Evolutionary conservation across 2,113 vertebrate species (phyloP), one percentile per base, ranked within the genome.

Genomic region (Larimichthys crocea): DNA sequence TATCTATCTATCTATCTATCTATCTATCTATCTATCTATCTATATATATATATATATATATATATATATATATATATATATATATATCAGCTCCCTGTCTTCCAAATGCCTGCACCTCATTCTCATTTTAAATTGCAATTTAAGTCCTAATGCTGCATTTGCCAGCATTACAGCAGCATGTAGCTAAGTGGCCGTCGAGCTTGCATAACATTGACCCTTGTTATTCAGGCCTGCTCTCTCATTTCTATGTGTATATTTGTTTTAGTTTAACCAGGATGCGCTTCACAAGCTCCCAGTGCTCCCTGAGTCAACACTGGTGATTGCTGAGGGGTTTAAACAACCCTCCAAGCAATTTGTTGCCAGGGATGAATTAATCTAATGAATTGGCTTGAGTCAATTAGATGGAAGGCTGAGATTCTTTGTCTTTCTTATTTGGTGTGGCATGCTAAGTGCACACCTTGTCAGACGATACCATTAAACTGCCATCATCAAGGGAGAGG

Each of bases 291-390:
- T 82, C 68, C 75, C 19, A 31, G n/a, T 29, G 83, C 84, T 91
- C 56, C 71, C 74, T 65, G 56, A 84, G 84, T 89, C 91, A 91
- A 91, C 89, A 89, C 26, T 64, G 83, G 80, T 86, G 90, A 94
- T 94, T 94, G 93, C 79, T 91, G 74, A 89, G 93, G 91, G 92
- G 89, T 87, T 92, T 90, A 83, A 91, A 83, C 80, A 91, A 91
- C 65, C 71, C 93, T 92, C 87, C 76, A 82, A 94, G 91, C 93
- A 92, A 93, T 93, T 89, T 91, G 84, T 90, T 90, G 76, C 79
- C 84, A 35, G 79, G 72, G 82, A 88, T 75, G 78, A 90, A 91
- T 80, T 91, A 86, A 85, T 92, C 64, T 92, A 92, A 93, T 91
- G 88, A 93, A 92, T 90, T 92, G 82, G 74, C 69, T 84, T n/a